phyloP scores from a whole-genome alignment of 2,113 vertebrate species.

The Antechinus stuartii region DNA sequence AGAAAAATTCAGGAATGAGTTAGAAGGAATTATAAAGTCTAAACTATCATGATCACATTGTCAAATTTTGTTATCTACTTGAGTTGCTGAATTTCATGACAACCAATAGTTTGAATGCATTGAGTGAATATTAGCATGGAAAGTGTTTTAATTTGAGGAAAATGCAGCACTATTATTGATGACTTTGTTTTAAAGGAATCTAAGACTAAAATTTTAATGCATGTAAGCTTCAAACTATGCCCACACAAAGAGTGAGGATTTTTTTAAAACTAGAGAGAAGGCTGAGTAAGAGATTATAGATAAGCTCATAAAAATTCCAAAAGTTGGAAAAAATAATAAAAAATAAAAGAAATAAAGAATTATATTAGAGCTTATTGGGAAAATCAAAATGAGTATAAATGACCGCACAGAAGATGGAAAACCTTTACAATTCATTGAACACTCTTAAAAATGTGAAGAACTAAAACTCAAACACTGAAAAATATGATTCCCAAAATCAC shows the following conservation, averaged over 20 bases:
- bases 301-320: neutral
- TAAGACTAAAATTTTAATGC: neutral
- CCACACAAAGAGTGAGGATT: neutral
- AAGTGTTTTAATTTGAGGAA: neutral
- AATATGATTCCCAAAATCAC: neutral
- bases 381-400: neutral
- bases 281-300: neutral
- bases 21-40: neutral
- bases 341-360: neutral
- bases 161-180: neutral
- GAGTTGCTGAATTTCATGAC: neutral
- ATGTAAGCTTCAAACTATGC: neutral
- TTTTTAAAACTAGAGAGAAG: neutral
- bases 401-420: neutral
- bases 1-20: neutral
- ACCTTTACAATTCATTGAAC: neutral
- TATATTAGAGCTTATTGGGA: neutral
- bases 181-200: neutral
- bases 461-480: neutral
- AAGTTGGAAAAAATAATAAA: neutral
- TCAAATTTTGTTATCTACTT: neutral
- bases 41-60: neutral
- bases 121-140: neutral
- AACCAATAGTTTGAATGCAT: neutral
- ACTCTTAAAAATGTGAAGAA: neutral